Base-by-base conservation (phyloP, 2,113 vertebrate genomes). In the Barbus barbus region DNA sequence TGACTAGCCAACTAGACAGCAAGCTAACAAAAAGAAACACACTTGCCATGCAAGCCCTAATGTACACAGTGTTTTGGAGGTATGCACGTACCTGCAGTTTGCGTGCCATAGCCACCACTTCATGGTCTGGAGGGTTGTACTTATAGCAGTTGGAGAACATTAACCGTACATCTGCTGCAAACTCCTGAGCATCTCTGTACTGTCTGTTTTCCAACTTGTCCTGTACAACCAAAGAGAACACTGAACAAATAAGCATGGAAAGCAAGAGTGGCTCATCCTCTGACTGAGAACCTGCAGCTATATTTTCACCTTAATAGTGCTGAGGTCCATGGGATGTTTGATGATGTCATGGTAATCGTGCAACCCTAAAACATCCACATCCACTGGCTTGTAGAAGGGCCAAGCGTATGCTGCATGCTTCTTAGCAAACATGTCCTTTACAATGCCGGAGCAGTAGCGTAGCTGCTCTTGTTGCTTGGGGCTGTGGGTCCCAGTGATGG, bases 71-170 rank as follows among this genome's bases (percentile, higher is more conserved):
- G 41, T 12, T 44, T 44, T 12, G 11, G 9, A 44, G 2, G 41
- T 12, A 44, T 44, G 11, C 11, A 44, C 41, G 1, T 89, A 99
- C 98, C 97, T 99, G 97, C 61, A 99, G 93, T 79, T 98, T 99
- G 13, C 97, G 92, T 2, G 98, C 98, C 98, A 99, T 99, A 46
- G 95, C 94, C 83, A 99, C 98, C 76, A 99, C 97, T 90, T 99
- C 98, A 9, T 99, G 98, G 91, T 99, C 97, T 0, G 98, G 96
- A 11, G 98, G 98, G 90, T 99, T 99, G 90, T 99, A 99, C 78
- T 99, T 99, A 92, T 99, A 99, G 94, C 98, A 99, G 91, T 99
- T 99, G 90, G 97, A 99, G 92, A 99, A 99, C 98, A 99, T 99
- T 94, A 99, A 93, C 90, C 98, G 95, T 9, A 99, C 97, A 28